Conservation (phyloP, 1,140 invertebrate genomes). For the Nasonia vitripennis region DNA sequence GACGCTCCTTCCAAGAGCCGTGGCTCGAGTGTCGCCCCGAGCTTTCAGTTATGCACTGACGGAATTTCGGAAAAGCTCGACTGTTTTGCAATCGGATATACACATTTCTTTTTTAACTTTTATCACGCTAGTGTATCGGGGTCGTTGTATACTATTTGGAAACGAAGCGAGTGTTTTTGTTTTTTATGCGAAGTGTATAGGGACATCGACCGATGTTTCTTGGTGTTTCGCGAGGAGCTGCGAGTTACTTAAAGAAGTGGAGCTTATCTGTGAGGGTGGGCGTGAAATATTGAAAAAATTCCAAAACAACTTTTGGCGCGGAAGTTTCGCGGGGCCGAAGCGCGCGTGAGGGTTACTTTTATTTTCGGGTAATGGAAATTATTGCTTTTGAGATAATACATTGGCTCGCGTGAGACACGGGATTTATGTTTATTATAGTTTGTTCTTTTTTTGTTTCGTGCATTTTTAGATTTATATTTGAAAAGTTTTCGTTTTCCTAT, state of each 20-base stretch:
- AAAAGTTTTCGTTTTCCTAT: background rate
- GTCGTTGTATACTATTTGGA: background rate
- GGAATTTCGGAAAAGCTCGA: conserved; percentile 26
- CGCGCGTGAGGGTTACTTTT: background rate
- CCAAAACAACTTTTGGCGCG: background rate
- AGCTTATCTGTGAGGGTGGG: background rate
- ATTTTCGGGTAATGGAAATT: background rate
- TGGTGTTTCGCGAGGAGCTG: too few relatives aligned
- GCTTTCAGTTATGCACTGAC: conserved; percentile 38
- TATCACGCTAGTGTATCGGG: background rate
- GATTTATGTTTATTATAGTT: too few relatives aligned
- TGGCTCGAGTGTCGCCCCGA: background rate
- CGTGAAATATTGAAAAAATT: background rate
- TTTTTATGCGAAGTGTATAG: background rate
- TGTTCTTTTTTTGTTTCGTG: background rate
- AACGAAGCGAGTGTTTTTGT: background rate
- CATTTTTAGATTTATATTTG: background rate
- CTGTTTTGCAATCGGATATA: background rate
- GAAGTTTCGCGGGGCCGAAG: background rate
- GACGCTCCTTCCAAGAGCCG: background rate
- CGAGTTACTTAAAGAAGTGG: too few relatives aligned
- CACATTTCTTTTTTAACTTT: conserved; percentile 21
- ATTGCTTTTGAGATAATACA: background rate
- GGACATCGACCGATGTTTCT: background rate
- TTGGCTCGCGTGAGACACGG: background rate